These are phyloP conservation scores for Strigops habroptila DNA, from an alignment of 2,113 vertebrate species.

Conservation along the genomic window DNA sequence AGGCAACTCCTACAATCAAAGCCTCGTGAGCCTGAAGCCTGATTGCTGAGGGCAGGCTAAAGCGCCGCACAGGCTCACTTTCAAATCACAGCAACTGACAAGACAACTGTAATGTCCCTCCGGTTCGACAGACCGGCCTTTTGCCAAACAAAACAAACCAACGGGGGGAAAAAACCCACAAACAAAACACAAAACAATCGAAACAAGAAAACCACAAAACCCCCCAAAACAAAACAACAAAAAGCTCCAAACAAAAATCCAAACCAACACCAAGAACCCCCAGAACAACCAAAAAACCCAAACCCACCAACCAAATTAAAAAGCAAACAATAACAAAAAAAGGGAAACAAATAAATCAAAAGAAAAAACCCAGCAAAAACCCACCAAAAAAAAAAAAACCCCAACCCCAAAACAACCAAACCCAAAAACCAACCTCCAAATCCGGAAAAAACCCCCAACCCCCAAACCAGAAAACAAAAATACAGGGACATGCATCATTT, in stretches of 20 bases:
- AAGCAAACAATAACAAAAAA: neutral
- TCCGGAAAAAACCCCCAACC: neutral
- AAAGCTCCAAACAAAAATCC: neutral
- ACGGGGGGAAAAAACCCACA: neutral
- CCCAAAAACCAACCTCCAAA: neutral
- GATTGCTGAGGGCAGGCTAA: constrained; percentile 74
- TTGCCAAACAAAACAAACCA: constrained; percentile 14
- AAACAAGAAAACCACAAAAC: neutral
- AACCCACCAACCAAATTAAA: neutral
- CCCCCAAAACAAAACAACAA: neutral
- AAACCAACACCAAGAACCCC: neutral
- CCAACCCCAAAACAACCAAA: neutral
- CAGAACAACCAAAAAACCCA: neutral
- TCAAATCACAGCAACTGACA: constrained; percentile 75
- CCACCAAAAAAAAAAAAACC: too few species aligned
- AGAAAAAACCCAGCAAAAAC: too few species aligned
- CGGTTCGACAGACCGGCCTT: constrained; percentile 10
- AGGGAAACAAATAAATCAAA: neutral
- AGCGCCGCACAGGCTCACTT: constrained; percentile 67
- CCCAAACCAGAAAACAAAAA: neutral
- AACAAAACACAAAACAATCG: neutral
- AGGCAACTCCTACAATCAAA: constrained; percentile 79
- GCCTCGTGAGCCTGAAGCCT: constrained; percentile 71
- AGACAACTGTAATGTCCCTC: constrained; percentile 41
- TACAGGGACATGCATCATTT: neutral